phyloP scores from a whole-genome alignment of 2,113 vertebrate species.

The Pomatorhinus ruficollis region DNA sequence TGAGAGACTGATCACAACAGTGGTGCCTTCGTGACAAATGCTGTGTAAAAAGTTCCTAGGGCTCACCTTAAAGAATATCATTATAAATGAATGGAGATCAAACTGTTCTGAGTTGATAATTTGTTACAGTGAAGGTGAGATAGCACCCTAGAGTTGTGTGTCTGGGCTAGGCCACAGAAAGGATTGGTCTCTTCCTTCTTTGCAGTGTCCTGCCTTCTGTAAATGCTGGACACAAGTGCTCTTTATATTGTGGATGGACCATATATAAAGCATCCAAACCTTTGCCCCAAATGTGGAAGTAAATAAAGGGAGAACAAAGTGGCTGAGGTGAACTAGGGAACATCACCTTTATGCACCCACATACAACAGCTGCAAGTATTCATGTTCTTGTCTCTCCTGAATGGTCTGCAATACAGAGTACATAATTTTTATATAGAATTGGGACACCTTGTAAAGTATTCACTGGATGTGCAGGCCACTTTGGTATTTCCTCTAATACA shows the following conservation, averaged over 20 bases:
- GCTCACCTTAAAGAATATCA: background rate
- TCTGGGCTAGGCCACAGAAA: background rate
- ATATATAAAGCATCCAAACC: background rate
- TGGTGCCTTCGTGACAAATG: background rate
- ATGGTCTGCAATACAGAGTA: background rate
- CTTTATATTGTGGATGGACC: background rate
- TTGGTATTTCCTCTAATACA: background rate
- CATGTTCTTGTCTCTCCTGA: background rate
- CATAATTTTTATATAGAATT: background rate
- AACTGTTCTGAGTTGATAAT: background rate
- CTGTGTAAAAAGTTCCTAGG: background rate
- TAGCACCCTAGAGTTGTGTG: accelerated
- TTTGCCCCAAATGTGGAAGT: background rate
- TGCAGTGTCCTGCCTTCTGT: background rate
- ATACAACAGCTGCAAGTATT: background rate
- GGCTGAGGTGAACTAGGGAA: background rate
- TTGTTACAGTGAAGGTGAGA: background rate
- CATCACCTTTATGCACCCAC: background rate
- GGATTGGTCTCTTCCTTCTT: background rate
- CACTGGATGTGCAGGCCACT: background rate
- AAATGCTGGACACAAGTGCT: background rate
- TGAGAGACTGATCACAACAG: background rate
- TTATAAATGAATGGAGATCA: background rate
- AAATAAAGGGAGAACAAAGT: background rate
- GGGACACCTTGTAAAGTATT: background rate